These are phyloP conservation scores for Myiotriccus ornatus DNA, from an alignment of 2,797 vertebrate species.

Conservation along the genomic window DNA sequence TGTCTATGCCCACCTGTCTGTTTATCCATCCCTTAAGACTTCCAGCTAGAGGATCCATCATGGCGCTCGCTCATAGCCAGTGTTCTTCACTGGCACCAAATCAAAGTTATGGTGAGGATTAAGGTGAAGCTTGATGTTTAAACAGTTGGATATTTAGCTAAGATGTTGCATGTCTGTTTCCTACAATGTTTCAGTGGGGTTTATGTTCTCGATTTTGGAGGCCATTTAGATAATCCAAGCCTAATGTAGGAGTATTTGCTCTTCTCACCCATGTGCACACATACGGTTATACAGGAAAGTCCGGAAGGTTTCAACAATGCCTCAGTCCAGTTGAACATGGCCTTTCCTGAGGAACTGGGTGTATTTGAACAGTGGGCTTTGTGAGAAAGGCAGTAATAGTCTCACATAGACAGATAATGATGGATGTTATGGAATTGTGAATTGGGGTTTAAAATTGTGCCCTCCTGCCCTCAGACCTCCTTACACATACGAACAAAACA, in stretches of 20 bases:
- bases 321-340: background rate
- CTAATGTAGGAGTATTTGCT: background rate
- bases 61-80: background rate
- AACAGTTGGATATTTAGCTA: background rate
- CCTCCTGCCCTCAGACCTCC: constrained; percentile 60
- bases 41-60: background rate
- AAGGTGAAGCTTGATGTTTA: background rate
- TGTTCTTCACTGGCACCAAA: background rate
- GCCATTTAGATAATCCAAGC: background rate
- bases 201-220: background rate
- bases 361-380: constrained; percentile 65
- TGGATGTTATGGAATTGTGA: constrained; percentile 62
- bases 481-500: constrained; percentile 69
- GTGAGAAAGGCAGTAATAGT: constrained; percentile 19
- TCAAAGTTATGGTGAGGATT: background rate
- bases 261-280: background rate
- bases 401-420: constrained; percentile 59
- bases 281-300: background rate
- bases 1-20: background rate
- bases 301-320: background rate
- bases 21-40: background rate
- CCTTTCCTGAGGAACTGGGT: background rate
- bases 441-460: constrained; percentile 66
- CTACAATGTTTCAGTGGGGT: background rate
- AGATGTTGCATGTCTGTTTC: background rate